phyloP scores from a whole-genome alignment of 2,797 vertebrate species.

The Spinibarbus caldwelli region DNA sequence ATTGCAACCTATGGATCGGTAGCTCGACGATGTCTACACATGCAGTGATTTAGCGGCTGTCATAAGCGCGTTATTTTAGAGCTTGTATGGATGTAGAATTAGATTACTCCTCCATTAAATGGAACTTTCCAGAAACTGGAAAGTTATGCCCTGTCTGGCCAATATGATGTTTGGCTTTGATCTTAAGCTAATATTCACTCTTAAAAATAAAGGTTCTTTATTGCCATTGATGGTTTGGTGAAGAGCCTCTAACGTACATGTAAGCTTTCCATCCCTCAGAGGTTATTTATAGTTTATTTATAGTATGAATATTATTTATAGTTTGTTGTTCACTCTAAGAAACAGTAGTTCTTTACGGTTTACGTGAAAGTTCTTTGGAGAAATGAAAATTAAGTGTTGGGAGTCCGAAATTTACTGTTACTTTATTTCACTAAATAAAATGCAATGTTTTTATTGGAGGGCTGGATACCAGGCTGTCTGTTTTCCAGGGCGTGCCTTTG shows the following conservation, averaged over 20 bases:
- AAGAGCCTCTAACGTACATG: background rate
- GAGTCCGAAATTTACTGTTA: background rate
- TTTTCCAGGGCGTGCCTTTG: conserved; percentile 41
- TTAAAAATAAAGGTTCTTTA: conserved; percentile 7
- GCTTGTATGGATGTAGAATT: conserved; percentile 23
- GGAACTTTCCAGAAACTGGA: conserved; percentile 18
- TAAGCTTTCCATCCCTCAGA: background rate
- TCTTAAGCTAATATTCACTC: background rate
- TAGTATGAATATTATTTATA: background rate
- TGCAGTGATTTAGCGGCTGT: conserved; percentile 15
- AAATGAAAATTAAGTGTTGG: background rate
- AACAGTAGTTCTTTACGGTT: conserved; percentile 3
- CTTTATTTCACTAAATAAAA: background rate
- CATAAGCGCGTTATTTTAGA: background rate
- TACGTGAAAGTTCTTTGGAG: background rate
- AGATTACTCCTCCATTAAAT: conserved; percentile 2
- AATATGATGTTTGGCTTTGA: conserved; percentile 28
- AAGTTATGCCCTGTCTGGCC: conserved; percentile 40
- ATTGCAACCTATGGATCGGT: conserved; percentile 5
- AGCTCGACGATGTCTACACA: conserved; percentile 26
- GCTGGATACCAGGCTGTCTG: background rate
- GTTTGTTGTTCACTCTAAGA: background rate
- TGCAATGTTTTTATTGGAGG: background rate
- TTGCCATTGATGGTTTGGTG: background rate
- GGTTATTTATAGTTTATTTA: background rate